Percentiles rank a stretch among this genome's conserved stretches.
These are phyloP conservation scores for Mesocricetus auratus DNA, from an alignment of 2,113 vertebrate species.

Conservation along the genomic window DNA sequence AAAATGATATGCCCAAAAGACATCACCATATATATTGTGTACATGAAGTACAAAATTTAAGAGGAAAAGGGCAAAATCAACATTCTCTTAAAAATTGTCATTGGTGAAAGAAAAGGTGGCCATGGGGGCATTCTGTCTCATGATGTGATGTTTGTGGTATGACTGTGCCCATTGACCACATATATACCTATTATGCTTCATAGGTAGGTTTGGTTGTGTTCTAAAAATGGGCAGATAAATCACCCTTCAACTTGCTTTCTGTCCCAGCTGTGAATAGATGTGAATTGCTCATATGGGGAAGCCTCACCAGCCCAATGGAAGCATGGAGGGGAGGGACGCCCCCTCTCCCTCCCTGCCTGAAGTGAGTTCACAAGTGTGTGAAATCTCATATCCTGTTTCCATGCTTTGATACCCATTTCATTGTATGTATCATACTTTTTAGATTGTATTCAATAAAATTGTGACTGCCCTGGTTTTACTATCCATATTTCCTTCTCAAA, in stretches of 20 bases:
- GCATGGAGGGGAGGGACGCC: too few species aligned
- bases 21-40: background rate
- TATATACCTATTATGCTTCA: background rate
- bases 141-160: background rate
- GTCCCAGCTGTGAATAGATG: background rate
- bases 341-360: background rate
- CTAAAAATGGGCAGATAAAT: background rate
- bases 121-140: background rate
- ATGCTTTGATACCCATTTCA: background rate
- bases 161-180: background rate
- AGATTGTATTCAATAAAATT: background rate
- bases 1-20: background rate
- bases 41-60: background rate
- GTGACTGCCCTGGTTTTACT: constrained; percentile 6
- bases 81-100: background rate
- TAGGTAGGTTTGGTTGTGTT: background rate
- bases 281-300: background rate
- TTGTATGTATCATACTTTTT: background rate
- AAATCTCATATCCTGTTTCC: background rate
- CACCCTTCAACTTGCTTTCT: background rate
- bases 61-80: background rate
- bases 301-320: background rate
- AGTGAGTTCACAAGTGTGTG: background rate
- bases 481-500: background rate
- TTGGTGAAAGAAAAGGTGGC: background rate